Conservation (phyloP, 2,797 vertebrate genomes). For the Steatocranus sp. region DNA sequence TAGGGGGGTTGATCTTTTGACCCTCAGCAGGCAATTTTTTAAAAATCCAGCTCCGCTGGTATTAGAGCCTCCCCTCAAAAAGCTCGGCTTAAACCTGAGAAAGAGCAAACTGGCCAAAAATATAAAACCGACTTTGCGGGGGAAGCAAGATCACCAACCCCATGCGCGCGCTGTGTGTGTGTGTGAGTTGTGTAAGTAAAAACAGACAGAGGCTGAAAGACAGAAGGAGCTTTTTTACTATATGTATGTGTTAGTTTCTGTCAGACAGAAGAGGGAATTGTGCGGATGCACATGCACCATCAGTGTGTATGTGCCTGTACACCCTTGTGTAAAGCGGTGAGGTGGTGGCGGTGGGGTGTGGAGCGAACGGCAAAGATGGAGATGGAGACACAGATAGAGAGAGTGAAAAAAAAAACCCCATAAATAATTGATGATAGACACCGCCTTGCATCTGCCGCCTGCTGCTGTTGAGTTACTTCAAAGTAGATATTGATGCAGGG, state of each 20-base stretch:
- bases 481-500: constrained; percentile 54
- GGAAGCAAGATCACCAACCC: constrained; percentile 1
- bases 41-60: constrained; percentile 22
- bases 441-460: constrained; percentile 66
- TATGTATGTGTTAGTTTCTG: background rate
- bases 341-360: background rate
- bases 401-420: constrained; percentile 15
- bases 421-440: constrained; percentile 76
- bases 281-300: constrained; percentile 19
- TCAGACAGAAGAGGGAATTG: constrained; percentile 26
- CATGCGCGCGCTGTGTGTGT: background rate
- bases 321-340: constrained; percentile 14
- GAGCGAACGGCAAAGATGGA: constrained; percentile 22
- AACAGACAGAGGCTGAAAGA: background rate
- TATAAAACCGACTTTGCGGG: constrained; percentile 51
- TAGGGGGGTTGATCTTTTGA: constrained; percentile 46
- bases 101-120: constrained; percentile 38
- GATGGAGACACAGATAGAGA: constrained; percentile 51
- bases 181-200: background rate
- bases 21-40: constrained; percentile 23
- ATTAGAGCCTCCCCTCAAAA: constrained; percentile 27
- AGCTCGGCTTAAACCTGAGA: constrained; percentile 19
- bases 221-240: constrained; percentile 17
- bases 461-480: constrained; percentile 59
- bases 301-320: constrained; percentile 2